phyloP scores from a whole-genome alignment of 2,797 vertebrate genomes.

The Setipinna tenuifilis region DNA sequence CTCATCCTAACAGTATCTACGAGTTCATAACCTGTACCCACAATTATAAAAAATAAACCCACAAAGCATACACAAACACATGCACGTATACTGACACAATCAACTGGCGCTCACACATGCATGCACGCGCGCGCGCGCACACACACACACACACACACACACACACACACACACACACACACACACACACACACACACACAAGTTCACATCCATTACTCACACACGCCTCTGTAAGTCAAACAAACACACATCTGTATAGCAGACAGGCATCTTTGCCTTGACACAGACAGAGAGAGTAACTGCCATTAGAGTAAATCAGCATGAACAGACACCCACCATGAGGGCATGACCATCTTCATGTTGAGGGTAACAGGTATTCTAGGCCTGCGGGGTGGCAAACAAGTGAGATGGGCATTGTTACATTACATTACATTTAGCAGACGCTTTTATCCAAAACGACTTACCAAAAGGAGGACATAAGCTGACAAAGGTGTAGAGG shows the following conservation, averaged over 20 bases:
- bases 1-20: too few species aligned
- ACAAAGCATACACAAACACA: not conserved
- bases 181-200: not conserved
- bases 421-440: too few species aligned
- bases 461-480: too few species aligned
- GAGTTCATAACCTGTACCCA: too few species aligned
- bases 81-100: not conserved
- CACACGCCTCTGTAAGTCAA: not conserved
- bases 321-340: constrained; percentile 80
- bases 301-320: not conserved
- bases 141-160: not conserved
- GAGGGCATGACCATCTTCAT: constrained; percentile 92
- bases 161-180: not conserved
- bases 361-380: constrained; percentile 94
- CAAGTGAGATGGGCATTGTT: not conserved
- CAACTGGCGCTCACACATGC: not conserved
- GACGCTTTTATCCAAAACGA: too few species aligned
- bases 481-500: too few species aligned
- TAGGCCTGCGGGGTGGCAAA: constrained; percentile 74
- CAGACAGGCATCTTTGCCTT: not conserved
- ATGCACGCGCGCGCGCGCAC: not conserved
- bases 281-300: not conserved
- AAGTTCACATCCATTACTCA: not conserved
- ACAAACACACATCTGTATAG: not conserved
- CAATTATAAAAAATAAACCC: not conserved